Percentiles rank a stretch among this genome's conserved stretches.
phyloP scores from a whole-genome alignment of 2,888 invertebrate species.

The Stenotaenia linearis region DNA sequence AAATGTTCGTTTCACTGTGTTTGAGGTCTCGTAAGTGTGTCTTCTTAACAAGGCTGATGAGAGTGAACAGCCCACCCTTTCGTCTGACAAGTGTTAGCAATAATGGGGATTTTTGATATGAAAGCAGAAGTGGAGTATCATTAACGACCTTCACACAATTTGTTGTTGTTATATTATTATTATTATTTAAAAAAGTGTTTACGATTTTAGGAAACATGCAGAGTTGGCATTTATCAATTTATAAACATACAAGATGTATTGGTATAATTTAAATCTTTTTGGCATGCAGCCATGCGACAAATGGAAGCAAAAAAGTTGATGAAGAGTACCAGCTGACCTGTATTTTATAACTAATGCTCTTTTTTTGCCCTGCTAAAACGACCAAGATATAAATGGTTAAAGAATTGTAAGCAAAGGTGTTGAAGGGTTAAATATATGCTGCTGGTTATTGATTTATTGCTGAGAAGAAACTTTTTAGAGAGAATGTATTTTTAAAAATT shows the following conservation, averaged over 20 bases:
- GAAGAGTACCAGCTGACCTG: conserved; percentile 24
- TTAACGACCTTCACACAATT: not conserved
- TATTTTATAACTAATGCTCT: not conserved
- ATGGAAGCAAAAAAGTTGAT: conserved; percentile 11
- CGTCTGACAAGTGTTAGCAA: not conserved
- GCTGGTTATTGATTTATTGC: not conserved
- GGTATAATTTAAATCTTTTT: conserved; percentile 19
- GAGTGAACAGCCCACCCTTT: conserved; percentile 7
- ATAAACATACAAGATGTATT: conserved; percentile 10
- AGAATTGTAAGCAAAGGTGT: not conserved
- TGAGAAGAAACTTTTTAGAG: not conserved
- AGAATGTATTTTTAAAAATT: not conserved
- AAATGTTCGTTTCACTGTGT: not conserved
- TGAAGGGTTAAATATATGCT: not conserved
- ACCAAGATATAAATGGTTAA: not conserved
- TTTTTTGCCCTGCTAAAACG: not conserved
- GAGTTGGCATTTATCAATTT: conserved; percentile 18
- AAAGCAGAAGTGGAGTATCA: not conserved
- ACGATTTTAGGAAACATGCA: not conserved
- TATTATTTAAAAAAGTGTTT: not conserved
- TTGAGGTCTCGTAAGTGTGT: not conserved
- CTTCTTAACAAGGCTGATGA: conserved; percentile 10
- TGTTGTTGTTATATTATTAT: not conserved
- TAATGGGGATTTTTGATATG: not conserved
- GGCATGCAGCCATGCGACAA: conserved; percentile 8